Percentiles rank a stretch among this genome's conserved stretches.
These are phyloP conservation scores for Sminthurides aquaticus DNA, from an alignment of 2,888 invertebrate genomes.

Conservation along the genomic window DNA sequence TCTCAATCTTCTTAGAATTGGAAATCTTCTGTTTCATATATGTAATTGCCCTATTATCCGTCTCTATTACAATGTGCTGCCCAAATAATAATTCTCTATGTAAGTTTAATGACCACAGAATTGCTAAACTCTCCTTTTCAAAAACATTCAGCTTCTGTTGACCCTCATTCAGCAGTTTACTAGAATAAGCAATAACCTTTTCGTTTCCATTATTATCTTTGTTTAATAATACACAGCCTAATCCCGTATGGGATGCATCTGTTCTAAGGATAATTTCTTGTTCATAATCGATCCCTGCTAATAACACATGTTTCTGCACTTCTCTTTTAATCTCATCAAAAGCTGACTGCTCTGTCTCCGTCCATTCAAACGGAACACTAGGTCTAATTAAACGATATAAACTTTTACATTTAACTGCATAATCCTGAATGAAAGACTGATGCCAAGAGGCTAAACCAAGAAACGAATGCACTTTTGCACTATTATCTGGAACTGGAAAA, in stretches of 20 bases:
- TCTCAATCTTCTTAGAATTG: not conserved
- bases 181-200: conserved; percentile 7
- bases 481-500: conserved; percentile 26
- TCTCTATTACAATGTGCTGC: conserved; percentile 6
- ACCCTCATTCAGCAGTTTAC: conserved; percentile 6
- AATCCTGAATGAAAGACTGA: conserved; percentile 26
- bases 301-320: conserved; percentile 12
- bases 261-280: conserved; percentile 12
- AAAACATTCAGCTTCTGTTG: conserved; percentile 1
- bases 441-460: no score
- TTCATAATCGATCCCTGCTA: conserved; percentile 21
- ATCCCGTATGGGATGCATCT: conserved; percentile 19
- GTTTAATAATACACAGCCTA: conserved; percentile 22
- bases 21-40: not conserved
- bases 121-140: conserved; percentile 16
- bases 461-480: no score
- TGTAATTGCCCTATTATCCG: conserved; percentile 11
- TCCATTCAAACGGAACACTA: conserved; percentile 7
- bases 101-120: conserved; percentile 8
- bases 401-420: conserved; percentile 20
- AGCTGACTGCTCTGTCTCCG: not conserved
- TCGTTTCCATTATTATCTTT: conserved; percentile 3
- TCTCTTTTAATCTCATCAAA: conserved; percentile 19
- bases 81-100: conserved; percentile 4
- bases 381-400: conserved; percentile 24